Base-by-base conservation (phyloP, 2,888 invertebrate species). In the Leptothorax acervorum region DNA sequence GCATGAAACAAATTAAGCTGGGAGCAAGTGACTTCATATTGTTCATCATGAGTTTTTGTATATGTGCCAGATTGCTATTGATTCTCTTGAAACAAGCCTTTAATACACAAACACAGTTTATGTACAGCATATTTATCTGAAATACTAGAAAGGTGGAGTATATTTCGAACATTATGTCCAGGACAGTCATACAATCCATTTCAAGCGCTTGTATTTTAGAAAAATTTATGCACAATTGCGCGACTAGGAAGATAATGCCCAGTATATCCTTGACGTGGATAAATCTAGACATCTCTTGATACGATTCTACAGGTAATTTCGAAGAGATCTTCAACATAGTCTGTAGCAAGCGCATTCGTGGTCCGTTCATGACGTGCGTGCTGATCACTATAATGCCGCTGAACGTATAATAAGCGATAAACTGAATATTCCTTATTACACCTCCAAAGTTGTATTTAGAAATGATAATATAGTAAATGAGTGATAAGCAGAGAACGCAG, bases 21-120 rank as follows among this genome's bases (percentile, higher is more conserved):
- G 23, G 2, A 2, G 12, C 4, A 15, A 2, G 3, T 65, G 5
- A 3, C n/a, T 31, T 55, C 4, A 55, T 15, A n/a, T n/a, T 28
- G 23, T 42, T 65, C 15, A 1, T 3, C 23, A 42, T 2, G 1
- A 6, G 0, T 6, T 23, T n/a, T 65, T 12, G 23, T 2, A 65
- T 42, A 6, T 42, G 23, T 4, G 2, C 0, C 8, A 65, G 6
- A 23, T 23, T 12, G 6, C 45, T 23, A 0, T 65, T 42, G 2
- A 65, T 23, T 42, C 11, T 12, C 3, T 65, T 28, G 9, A 42
- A 65, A 42, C 42, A 45, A 6, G 42, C 65, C 12, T 65, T 65
- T 23, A 65, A n/a, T 12, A 65, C 42, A 15, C 65, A 65, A 23
- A 65, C 65, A 8, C 42, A 65, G n/a, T 65, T 65, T 15, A 65